Evolutionary conservation across 64 coral and sea anemone species (phyloP).

Genomic region (Anthopleura sola): DNA sequence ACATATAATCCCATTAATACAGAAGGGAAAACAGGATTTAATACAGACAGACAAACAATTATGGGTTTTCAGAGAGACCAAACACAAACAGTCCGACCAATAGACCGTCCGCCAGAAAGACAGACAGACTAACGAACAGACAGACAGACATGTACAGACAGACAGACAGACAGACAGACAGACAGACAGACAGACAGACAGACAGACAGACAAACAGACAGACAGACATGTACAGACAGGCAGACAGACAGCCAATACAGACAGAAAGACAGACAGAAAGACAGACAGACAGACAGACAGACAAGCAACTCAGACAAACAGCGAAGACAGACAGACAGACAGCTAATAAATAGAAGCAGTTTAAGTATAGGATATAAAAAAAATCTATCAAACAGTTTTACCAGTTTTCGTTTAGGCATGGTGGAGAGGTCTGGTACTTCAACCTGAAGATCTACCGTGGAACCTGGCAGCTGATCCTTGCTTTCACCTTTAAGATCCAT

Average conservation of each 20-base stretch:
- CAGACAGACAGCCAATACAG: not conserved
- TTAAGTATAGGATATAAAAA: too few relatives aligned
- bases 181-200: not conserved
- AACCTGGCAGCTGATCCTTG: conserved; percentile 54
- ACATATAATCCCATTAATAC: not conserved
- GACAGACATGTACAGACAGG: not conserved
- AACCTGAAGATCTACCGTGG: conserved; percentile 76
- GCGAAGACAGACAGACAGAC: not conserved
- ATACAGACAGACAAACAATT: not conserved
- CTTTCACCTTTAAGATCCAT: conserved; percentile 71
- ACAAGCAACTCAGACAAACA: not conserved
- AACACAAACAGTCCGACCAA: too few relatives aligned
- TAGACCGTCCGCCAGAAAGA: not conserved
- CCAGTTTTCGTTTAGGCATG: conserved; percentile 26
- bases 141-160: not conserved
- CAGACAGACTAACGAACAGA: not conserved
- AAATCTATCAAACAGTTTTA: not conserved
- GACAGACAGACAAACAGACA: not conserved
- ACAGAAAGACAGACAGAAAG: not conserved
- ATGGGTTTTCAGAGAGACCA: too few relatives aligned
- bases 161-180: not conserved
- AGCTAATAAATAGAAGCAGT: not conserved
- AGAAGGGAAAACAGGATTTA: not conserved
- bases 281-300: not conserved
- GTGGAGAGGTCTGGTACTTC: conserved; percentile 62